phyloP scores from a whole-genome alignment of 2,797 vertebrate species.

The Falco concolor region DNA sequence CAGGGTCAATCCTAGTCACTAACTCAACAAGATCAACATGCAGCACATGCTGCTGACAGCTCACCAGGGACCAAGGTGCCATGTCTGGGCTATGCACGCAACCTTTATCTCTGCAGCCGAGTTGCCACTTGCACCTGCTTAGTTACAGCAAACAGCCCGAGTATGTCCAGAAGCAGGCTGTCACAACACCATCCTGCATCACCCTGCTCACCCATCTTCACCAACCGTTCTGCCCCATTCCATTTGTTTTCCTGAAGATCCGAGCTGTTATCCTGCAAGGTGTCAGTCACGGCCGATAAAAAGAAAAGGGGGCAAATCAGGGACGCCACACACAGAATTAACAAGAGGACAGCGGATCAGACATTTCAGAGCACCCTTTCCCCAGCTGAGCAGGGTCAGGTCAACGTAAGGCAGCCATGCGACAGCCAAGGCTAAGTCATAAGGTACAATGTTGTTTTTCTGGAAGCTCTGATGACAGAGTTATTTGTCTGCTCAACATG shows the following conservation, averaged over 20 bases:
- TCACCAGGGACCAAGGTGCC: background rate
- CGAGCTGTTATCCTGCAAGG: background rate
- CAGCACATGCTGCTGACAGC: background rate
- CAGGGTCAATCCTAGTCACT: background rate
- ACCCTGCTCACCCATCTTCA: fast-evolving
- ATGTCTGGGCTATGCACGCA: fast-evolving
- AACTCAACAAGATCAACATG: fast-evolving
- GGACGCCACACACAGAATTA: background rate
- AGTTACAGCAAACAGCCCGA: background rate
- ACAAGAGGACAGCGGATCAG: too few species aligned
- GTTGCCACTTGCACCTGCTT: background rate
- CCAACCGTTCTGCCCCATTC: background rate
- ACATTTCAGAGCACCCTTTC: background rate
- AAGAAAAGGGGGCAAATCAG: fast-evolving
- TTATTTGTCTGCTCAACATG: background rate
- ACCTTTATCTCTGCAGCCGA: background rate
- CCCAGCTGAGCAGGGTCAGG: background rate
- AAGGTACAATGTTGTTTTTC: background rate
- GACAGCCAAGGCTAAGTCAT: background rate
- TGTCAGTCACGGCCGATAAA: too few species aligned
- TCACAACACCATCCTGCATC: background rate
- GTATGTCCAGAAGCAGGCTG: background rate
- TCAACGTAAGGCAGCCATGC: background rate
- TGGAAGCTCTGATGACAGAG: background rate
- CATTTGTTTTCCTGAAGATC: background rate